Evolutionary conservation across 53 echinoderm and acorn worm genomes (phyloP), one percentile per base, ranked within the genome.

Genomic region (Zoroaster sp.): DNA sequence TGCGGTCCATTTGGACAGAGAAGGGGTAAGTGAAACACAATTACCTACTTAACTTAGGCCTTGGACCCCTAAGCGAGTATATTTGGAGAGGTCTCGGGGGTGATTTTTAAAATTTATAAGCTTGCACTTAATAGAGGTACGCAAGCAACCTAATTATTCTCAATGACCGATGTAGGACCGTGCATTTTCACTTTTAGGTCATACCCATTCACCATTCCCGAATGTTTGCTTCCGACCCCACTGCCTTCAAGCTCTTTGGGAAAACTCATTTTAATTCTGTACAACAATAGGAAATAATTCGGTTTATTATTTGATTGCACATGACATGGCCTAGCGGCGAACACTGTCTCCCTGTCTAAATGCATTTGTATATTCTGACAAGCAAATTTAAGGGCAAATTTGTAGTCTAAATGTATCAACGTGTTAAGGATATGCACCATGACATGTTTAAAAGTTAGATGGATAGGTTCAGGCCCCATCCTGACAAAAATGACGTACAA

Each of bases 1-100:
- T 71, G 88, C 13, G 95, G 97, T 83, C 97, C 97, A 32, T 94
- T 92, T 53, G 97, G 97, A 49, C 65, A 83, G 49, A 89, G 95
- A 86, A 83, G 87, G 90, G 95, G 96, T 94, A 65, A 92, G 95
- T 74, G 14, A 21, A 59, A 59, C 12, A 5, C 14, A 8, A 69
- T 30, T 20, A 15, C 20, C 69, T n/a, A 15, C 35, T 69, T 63
- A 5, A 63, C 4, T 63, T 4, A 71, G 3, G 34, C 2, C 11
- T 35, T n/a, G 5, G 71, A 35, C 35, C 17, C 39, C 69, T 32
- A 65, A n/a, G 20, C 20, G 4, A 10, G 9, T 14, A 35, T 71
- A 10, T 71, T 35, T 15, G 34, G 33, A 13, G 5, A 35, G 37
- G 9, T 0, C 34, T 2, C 71, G 37, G 10, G 15, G 6, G 0